Evolutionary conservation across 2,888 invertebrate genomes (phyloP).

Genomic region (Molorchus minor): DNA sequence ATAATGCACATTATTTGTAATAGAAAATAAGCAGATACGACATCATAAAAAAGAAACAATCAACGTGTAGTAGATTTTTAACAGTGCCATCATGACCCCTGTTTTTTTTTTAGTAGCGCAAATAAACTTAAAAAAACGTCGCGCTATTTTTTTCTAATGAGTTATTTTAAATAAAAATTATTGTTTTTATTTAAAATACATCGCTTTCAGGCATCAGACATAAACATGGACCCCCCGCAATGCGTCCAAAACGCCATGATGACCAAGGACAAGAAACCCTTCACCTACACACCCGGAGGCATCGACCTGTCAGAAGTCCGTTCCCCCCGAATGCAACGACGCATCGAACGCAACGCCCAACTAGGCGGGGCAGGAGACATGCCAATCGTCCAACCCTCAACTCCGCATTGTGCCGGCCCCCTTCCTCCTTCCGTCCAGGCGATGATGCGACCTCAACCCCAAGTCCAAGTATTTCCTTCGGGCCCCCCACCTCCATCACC

Average conservation of each 20-base stretch:
- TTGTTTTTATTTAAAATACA: no score
- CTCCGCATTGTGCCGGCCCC: slow-evolving; percentile 53
- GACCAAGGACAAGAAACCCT: slow-evolving; percentile 95
- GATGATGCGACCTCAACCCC: slow-evolving; percentile 71
- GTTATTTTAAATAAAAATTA: no score
- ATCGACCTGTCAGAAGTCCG: slow-evolving; percentile 89
- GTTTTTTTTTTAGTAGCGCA: no score
- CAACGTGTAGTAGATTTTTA: no score
- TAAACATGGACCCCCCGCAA: slow-evolving; percentile 77
- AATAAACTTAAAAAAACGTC: no score
- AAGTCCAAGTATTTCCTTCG: slow-evolving; percentile 67
- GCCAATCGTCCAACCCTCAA: slow-evolving; percentile 60
- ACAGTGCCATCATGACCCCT: no score
- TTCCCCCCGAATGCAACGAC: slow-evolving; percentile 88
- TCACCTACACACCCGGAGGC: slow-evolving; percentile 95
- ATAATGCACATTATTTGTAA: no score
- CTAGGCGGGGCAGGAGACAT: slow-evolving; percentile 72
- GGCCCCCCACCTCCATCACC: slow-evolving; percentile 54
- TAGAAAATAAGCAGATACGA: no score
- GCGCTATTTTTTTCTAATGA: no score
- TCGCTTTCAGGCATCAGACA: slow-evolving; percentile 48
- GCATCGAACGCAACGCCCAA: slow-evolving; percentile 77
- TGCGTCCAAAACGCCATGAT: slow-evolving; percentile 94
- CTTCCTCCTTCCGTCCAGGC: slow-evolving; percentile 72
- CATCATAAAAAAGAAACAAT: no score